phyloP scores from a whole-genome alignment of 2,888 invertebrate species.

The Agonopterix heracliana region DNA sequence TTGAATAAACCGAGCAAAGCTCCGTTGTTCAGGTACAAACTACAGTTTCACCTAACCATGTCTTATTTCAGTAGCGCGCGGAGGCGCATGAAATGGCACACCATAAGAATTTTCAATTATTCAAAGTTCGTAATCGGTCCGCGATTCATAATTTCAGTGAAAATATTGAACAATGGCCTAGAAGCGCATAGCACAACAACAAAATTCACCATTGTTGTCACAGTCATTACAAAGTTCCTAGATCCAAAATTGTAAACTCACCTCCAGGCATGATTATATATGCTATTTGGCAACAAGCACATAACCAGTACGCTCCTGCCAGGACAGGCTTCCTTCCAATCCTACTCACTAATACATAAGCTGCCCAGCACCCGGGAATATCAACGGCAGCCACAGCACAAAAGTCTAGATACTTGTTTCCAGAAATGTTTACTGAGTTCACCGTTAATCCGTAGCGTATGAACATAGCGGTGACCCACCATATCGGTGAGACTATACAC shows the following conservation, averaged over 20 bases:
- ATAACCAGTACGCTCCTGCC: conserved; percentile 72
- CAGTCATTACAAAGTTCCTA: too few species aligned
- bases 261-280: conserved; percentile 73
- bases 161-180: too few species aligned
- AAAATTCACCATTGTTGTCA: too few species aligned
- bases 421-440: conserved; percentile 79
- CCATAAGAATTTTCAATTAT: too few species aligned
- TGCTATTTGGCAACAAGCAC: conserved; percentile 73
- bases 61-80: too few species aligned
- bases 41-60: too few species aligned
- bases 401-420: conserved; percentile 80
- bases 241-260: conserved; percentile 23
- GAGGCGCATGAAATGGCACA: too few species aligned
- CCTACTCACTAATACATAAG: conserved; percentile 74
- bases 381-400: conserved; percentile 78
- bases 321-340: conserved; percentile 78
- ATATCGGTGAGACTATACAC: conserved; percentile 58
- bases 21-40: too few species aligned
- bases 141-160: too few species aligned
- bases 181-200: too few species aligned
- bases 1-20: too few species aligned
- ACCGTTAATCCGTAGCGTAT: conserved; percentile 81
- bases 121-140: too few species aligned
- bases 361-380: conserved; percentile 80
- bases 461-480: conserved; percentile 80